phyloP scores from a whole-genome alignment of 2,113 vertebrate species.

The Pelusios castaneus region DNA sequence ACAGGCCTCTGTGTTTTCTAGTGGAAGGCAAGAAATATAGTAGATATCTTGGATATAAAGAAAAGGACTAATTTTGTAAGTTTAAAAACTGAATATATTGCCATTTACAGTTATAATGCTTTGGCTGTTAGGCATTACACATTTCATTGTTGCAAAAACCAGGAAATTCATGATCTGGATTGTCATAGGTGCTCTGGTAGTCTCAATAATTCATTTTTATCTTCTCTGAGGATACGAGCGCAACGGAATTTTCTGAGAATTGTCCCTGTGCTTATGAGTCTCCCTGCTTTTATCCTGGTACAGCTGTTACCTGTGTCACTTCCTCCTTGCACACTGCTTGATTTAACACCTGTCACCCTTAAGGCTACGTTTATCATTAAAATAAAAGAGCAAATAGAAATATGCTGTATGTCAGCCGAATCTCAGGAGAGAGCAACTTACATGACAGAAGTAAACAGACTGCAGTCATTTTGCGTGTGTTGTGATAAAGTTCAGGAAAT shows the following conservation, averaged over 20 bases:
- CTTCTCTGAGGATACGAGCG: background rate
- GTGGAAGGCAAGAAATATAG: constrained; percentile 19
- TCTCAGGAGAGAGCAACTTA: background rate
- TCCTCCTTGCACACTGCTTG: background rate
- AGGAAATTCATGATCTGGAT: background rate
- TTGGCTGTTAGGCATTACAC: background rate
- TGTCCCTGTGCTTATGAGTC: background rate
- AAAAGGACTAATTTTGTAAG: constrained; percentile 52
- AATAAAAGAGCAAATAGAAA: background rate
- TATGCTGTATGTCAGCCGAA: background rate
- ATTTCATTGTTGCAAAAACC: background rate
- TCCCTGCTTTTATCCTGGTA: background rate
- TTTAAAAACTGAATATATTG: background rate
- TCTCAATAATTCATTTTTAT: background rate
- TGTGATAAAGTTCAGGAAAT: background rate
- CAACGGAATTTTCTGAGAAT: background rate
- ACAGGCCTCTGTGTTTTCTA: constrained; percentile 45
- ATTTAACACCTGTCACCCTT: background rate
- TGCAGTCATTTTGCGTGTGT: background rate
- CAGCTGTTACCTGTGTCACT: background rate
- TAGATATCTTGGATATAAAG: constrained; percentile 49
- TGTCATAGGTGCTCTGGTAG: background rate
- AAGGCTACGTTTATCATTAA: background rate
- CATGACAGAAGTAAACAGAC: background rate
- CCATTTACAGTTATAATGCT: rapidly evolving